Conservation (phyloP, 2,888 invertebrate species). For the Unio delphinus region DNA sequence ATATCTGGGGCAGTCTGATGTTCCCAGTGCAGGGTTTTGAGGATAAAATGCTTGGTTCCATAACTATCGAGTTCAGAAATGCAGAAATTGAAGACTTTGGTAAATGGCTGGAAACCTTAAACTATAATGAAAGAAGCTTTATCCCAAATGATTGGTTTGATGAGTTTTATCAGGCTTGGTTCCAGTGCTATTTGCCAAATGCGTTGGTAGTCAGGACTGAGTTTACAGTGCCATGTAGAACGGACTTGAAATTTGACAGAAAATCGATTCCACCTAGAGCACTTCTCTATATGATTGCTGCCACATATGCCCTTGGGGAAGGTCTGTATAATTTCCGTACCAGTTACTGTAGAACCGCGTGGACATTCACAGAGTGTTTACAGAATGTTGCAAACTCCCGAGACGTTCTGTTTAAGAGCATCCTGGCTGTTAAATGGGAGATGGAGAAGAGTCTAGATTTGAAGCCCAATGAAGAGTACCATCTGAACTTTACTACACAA, state of each 20-base stretch:
- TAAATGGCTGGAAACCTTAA: slow-evolving; percentile 49
- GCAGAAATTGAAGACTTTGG: slow-evolving; percentile 54
- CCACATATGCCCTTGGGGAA: slow-evolving; percentile 60
- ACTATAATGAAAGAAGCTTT: slow-evolving; percentile 38
- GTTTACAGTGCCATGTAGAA: background rate
- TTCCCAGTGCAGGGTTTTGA: slow-evolving; percentile 19
- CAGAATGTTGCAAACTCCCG: slow-evolving; percentile 13
- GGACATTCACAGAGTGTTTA: slow-evolving; percentile 27
- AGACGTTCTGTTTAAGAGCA: slow-evolving; percentile 33
- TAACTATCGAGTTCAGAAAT: slow-evolving; percentile 35
- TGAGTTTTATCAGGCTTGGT: slow-evolving; percentile 69
- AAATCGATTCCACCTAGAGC: slow-evolving; percentile 45
- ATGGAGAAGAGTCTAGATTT: slow-evolving; percentile 9
- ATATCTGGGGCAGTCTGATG: slow-evolving; percentile 34
- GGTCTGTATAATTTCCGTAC: slow-evolving; percentile 46
- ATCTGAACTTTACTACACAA: slow-evolving; percentile 37
- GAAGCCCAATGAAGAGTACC: slow-evolving; percentile 22
- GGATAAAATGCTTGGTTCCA: slow-evolving; percentile 27
- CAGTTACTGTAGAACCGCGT: slow-evolving; percentile 7
- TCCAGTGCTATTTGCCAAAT: slow-evolving; percentile 40
- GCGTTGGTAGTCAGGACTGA: slow-evolving; percentile 6
- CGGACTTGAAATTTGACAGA: no score
- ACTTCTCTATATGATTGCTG: slow-evolving; percentile 40
- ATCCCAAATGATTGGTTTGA: slow-evolving; percentile 71
- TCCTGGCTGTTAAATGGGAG: slow-evolving; percentile 29